These are phyloP conservation scores for Hafferia zeledoni DNA, from an alignment of 2,797 vertebrate genomes.

Conservation along the genomic window DNA sequence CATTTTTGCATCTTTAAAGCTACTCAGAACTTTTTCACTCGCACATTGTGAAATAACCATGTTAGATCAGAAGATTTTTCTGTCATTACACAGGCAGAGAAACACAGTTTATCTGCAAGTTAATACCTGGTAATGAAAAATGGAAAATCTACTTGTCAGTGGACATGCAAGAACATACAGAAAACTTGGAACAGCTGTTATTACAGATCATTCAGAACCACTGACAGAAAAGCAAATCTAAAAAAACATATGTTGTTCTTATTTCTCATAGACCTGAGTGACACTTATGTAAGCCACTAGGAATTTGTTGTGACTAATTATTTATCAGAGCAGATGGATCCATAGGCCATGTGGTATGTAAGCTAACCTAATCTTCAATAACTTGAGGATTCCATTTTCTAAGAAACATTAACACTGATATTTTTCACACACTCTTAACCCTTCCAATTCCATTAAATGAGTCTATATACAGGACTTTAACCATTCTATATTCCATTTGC, in stretches of 20 bases:
- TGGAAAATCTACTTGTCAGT: background rate
- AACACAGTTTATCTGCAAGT: background rate
- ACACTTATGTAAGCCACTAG: background rate
- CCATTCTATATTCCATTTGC: background rate
- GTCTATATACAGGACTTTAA: background rate
- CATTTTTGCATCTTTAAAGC: background rate
- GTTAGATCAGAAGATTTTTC: background rate
- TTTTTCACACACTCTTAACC: background rate
- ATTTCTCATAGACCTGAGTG: background rate
- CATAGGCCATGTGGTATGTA: background rate
- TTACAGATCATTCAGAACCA: background rate
- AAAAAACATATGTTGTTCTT: background rate
- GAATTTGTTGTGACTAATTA: conserved; percentile 15
- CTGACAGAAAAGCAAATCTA: background rate
- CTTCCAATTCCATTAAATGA: background rate
- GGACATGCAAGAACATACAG: background rate
- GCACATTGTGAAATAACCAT: background rate
- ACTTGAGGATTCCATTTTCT: background rate
- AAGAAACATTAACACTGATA: background rate
- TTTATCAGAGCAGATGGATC: conserved; percentile 14
- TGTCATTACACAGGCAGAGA: background rate
- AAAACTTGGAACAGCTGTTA: background rate
- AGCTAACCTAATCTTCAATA: background rate
- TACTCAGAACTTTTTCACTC: background rate
- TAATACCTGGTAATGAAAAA: background rate